Percentiles rank a stretch among this genome's conserved stretches.
phyloP scores from a whole-genome alignment of 2,797 vertebrate species.

The Pseudomugil gertrudae region DNA sequence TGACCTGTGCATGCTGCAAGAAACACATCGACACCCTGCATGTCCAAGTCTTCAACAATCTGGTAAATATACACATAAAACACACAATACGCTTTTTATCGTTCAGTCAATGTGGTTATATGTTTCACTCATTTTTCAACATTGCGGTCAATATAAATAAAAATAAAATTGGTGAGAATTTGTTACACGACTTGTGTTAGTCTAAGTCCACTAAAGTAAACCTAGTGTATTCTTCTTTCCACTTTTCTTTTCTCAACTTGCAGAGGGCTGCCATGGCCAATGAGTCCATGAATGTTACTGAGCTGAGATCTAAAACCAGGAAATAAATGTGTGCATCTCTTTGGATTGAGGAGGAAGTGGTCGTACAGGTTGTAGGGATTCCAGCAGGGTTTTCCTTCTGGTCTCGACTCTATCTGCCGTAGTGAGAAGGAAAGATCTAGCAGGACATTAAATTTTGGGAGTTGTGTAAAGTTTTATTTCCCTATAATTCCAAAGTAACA shows the following conservation, averaged over 20 bases:
- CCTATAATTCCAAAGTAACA: neutral
- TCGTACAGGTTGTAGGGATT: neutral
- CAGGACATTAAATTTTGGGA: neutral
- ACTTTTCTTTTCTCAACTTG: constrained; percentile 74
- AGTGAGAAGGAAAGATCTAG: neutral
- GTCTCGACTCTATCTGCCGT: constrained; percentile 31
- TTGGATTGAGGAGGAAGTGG: constrained; percentile 52
- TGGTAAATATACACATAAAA: constrained; percentile 51
- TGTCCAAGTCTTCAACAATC: constrained; percentile 84
- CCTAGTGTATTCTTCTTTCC: neutral
- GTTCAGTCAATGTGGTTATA: no score
- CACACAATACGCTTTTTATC: no score
- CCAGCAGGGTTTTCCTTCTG: constrained; percentile 44
- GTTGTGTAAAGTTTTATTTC: neutral
- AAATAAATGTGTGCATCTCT: constrained; percentile 59
- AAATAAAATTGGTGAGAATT: no score
- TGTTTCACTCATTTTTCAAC: no score
- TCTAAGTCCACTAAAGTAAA: neutral
- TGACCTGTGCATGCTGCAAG: constrained; percentile 83
- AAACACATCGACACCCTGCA: constrained; percentile 82
- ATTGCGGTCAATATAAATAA: no score
- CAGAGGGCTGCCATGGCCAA: constrained; percentile 81
- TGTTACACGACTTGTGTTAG: no score
- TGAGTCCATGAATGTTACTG: constrained; percentile 85
- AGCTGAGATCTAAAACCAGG: constrained; percentile 84